Conservation (phyloP, 2,113 vertebrate genomes). For the Cygnus atratus region DNA sequence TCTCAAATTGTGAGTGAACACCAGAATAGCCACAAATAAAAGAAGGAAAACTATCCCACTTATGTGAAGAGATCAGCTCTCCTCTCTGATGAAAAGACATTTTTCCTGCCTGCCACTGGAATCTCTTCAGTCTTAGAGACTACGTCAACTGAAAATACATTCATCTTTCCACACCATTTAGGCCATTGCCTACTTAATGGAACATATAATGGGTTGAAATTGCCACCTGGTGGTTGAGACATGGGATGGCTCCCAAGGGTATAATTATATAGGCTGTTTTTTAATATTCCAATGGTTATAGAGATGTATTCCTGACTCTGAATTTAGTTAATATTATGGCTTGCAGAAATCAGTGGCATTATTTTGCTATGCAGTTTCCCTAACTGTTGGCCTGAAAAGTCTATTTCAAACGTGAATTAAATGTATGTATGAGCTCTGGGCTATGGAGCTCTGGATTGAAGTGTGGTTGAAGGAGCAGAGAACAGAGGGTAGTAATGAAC, state of each 20-base stretch:
- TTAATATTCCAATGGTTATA: slow-evolving; percentile 62
- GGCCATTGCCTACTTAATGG: slow-evolving; percentile 81
- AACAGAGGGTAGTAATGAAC: background rate
- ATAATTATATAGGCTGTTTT: slow-evolving; percentile 69
- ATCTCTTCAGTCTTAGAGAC: slow-evolving; percentile 14
- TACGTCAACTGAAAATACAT: slow-evolving; percentile 38
- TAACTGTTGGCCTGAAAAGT: background rate
- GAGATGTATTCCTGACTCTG: slow-evolving; percentile 29
- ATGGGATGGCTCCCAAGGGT: slow-evolving; percentile 57
- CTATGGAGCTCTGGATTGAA: background rate
- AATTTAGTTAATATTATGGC: slow-evolving; percentile 58
- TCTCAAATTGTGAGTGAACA: background rate
- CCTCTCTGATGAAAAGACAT: background rate
- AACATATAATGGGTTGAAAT: slow-evolving; percentile 81
- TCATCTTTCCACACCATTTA: slow-evolving; percentile 67
- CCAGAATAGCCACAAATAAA: background rate
- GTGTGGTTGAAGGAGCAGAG: background rate
- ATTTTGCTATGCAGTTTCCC: slow-evolving; percentile 35
- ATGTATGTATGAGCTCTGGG: background rate
- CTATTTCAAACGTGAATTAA: slow-evolving; percentile 28
- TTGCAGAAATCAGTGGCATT: slow-evolving; percentile 50
- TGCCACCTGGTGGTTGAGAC: slow-evolving; percentile 76
- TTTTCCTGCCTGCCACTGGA: background rate
- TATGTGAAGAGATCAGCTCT: background rate
- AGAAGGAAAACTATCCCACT: background rate